Evolutionary conservation across 2,888 invertebrate genomes (phyloP).

Genomic region (Athalia cordata): DNA sequence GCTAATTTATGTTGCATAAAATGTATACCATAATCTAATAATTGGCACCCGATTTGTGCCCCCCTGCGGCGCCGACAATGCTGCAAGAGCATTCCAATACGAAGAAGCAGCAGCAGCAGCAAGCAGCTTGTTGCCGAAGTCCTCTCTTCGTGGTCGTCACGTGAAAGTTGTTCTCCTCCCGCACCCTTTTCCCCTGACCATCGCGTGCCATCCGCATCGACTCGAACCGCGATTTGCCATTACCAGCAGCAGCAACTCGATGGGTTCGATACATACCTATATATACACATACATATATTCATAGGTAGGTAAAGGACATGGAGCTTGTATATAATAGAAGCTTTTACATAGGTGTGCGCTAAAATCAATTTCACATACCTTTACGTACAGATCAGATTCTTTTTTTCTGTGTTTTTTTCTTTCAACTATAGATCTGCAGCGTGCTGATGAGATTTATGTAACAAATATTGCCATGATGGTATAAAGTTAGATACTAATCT

Average conservation of each 20-base stretch:
- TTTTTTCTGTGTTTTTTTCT: no score
- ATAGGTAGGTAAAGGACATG: no score
- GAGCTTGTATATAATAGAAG: no score
- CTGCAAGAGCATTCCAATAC: slow-evolving; percentile 58
- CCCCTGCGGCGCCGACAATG: slow-evolving; percentile 53
- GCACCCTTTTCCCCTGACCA: slow-evolving; percentile 25
- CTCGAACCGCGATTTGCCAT: slow-evolving; percentile 53
- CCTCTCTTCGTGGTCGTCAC: slow-evolving; percentile 54
- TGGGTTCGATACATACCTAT: slow-evolving; percentile 15
- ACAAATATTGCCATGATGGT: slow-evolving; percentile 13
- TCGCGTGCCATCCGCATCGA: slow-evolving; percentile 43
- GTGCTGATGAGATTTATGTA: slow-evolving; percentile 27
- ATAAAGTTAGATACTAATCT: neutral
- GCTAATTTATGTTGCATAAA: slow-evolving; percentile 16
- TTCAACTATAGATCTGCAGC: no score
- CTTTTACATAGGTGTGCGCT: no score
- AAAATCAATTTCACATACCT: no score
- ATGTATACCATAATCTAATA: slow-evolving; percentile 33
- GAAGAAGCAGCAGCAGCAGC: slow-evolving; percentile 52
- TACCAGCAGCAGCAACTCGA: slow-evolving; percentile 40
- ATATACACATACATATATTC: neutral
- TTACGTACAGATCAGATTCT: no score
- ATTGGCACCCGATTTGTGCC: slow-evolving; percentile 45
- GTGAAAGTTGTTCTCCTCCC: slow-evolving; percentile 64
- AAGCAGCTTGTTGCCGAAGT: slow-evolving; percentile 49